phyloP scores from a whole-genome alignment of 1,140 invertebrate genomes.

The Zaprionus vittiger region DNA sequence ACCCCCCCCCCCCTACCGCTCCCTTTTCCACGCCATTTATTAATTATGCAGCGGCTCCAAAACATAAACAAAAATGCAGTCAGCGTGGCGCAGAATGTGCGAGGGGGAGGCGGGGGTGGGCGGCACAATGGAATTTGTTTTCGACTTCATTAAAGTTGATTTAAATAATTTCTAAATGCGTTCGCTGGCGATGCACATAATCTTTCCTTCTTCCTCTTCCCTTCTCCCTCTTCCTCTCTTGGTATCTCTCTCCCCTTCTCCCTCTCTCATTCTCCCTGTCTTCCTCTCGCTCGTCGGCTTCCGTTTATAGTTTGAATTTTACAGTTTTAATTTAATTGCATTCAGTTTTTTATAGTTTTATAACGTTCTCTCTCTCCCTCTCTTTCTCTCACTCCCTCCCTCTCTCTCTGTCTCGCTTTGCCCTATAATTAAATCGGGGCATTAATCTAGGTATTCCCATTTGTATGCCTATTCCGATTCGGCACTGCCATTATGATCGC shows the following conservation, averaged over 20 bases:
- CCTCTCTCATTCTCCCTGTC: background rate
- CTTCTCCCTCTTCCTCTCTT: background rate
- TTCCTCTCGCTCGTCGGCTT: background rate
- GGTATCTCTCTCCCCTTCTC: background rate
- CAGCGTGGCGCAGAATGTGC: conserved; percentile 43
- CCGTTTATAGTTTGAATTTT: conserved; percentile 17
- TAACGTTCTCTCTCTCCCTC: background rate
- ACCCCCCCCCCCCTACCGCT: background rate
- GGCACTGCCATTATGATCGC: conserved; percentile 14
- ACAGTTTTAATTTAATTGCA: conserved; percentile 53
- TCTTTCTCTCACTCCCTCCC: background rate
- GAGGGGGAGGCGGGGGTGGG: background rate
- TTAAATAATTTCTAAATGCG: conserved; percentile 75
- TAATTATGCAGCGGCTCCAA: conserved; percentile 50
- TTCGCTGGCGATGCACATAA: conserved; percentile 20
- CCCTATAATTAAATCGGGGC: conserved; percentile 65
- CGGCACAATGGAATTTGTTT: conserved; percentile 63
- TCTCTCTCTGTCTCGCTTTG: background rate
- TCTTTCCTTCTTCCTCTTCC: background rate
- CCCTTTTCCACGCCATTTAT: conserved; percentile 25
- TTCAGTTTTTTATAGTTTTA: conserved; percentile 21
- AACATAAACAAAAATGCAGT: conserved; percentile 38
- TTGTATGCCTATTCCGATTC: background rate
- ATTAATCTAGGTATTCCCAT: conserved; percentile 51
- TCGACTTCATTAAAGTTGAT: conserved; percentile 78